Percentiles rank a stretch among this genome's conserved stretches.
phyloP scores from a whole-genome alignment of 2,113 vertebrate genomes.

The Zosterops pallidus region DNA sequence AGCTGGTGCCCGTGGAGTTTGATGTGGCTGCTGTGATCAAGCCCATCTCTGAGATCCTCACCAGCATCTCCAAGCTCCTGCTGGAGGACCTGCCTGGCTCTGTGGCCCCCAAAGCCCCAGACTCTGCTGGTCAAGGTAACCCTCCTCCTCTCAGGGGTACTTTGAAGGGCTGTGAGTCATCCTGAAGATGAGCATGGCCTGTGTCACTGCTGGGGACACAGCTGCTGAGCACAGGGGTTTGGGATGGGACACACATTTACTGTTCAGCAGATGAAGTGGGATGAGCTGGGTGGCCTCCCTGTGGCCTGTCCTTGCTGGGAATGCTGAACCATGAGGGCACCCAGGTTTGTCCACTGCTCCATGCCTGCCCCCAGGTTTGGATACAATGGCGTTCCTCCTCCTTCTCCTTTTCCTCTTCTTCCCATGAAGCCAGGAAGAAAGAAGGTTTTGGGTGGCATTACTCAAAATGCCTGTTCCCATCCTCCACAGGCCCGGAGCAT shows the following conservation, averaged over 20 bases:
- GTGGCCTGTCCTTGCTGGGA: background rate
- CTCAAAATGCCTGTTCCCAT: background rate
- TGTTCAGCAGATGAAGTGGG: background rate
- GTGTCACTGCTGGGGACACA: background rate
- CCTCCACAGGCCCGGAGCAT: conserved; percentile 52
- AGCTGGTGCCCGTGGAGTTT: conserved; percentile 47
- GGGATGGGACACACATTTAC: background rate
- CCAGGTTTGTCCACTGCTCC: too few relatives aligned
- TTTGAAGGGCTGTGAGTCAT: background rate
- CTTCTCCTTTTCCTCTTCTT: background rate
- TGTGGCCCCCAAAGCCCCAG: background rate
- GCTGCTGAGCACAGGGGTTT: background rate
- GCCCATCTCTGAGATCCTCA: conserved; percentile 70
- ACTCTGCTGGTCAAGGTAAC: conserved; percentile 65
- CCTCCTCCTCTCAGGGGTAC: background rate
- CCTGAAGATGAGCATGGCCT: background rate
- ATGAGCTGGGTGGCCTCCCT: background rate
- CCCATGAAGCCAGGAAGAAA: background rate
- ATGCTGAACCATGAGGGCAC: background rate
- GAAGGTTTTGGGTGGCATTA: background rate
- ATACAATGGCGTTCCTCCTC: background rate
- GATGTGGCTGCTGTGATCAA: conserved; percentile 62
- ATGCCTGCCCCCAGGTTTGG: background rate
- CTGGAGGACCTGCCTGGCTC: conserved; percentile 71
- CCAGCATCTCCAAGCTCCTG: conserved; percentile 75